These are phyloP conservation scores for Diachrysia chrysitis DNA, from an alignment of 2,888 invertebrate genomes.

Conservation along the genomic window DNA sequence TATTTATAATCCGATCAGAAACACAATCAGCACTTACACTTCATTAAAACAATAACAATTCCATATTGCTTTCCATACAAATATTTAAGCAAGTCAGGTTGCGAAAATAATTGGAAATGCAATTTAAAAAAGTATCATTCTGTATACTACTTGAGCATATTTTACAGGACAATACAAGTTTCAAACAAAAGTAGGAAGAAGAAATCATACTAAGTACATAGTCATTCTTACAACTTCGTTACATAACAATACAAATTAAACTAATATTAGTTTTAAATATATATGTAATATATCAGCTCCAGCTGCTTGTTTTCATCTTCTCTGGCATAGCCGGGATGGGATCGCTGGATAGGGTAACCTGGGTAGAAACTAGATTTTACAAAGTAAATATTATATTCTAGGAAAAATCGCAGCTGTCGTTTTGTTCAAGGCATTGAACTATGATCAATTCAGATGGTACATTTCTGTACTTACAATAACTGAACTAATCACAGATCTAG, in stretches of 20 bases:
- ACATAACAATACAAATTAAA: constrained; percentile 13
- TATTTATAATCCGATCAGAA: constrained; percentile 5
- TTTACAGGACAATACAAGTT: constrained; percentile 46
- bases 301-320: constrained; percentile 88
- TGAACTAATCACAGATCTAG: constrained; percentile 41
- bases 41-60: constrained; percentile 43
- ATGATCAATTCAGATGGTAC: constrained; percentile 44
- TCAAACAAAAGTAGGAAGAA: constrained; percentile 43
- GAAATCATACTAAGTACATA: constrained; percentile 48
- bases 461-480: constrained; percentile 1
- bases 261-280: constrained; percentile 38
- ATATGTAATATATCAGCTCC: constrained; percentile 79
- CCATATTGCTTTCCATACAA: constrained; percentile 49
- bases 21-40: constrained; percentile 15
- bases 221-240: constrained; percentile 10
- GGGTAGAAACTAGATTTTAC: constrained; percentile 80
- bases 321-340: constrained; percentile 86
- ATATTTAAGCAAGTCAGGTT: constrained; percentile 42
- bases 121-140: constrained; percentile 30
- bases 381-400: constrained; percentile 69
- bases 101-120: constrained; percentile 36
- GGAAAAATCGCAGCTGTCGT: constrained; percentile 73
- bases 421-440: constrained; percentile 4
- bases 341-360: constrained; percentile 87
- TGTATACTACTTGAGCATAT: constrained; percentile 44